These are phyloP conservation scores for Sphyrna mokarran DNA, from an alignment of 2,113 vertebrate species.

Conservation along the genomic window DNA sequence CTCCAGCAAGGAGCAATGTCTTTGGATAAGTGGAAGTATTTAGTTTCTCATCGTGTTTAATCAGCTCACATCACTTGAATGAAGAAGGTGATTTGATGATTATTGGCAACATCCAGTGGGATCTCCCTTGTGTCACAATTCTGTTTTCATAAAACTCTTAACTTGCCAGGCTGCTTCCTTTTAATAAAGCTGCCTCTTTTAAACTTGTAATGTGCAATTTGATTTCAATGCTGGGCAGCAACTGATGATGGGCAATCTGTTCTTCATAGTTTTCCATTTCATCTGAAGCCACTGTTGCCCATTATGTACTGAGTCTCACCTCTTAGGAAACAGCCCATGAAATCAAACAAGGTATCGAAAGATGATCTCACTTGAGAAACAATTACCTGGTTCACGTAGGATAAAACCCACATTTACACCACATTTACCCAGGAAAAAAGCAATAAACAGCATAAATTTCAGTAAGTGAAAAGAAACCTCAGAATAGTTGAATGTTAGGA, in stretches of 20 bases:
- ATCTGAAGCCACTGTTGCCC: too few species aligned
- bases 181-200: background rate
- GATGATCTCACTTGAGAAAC: background rate
- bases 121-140: background rate
- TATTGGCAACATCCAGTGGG: background rate
- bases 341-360: background rate
- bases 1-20: background rate
- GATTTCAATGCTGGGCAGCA: too few species aligned
- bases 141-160: background rate
- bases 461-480: background rate
- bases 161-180: background rate
- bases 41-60: background rate
- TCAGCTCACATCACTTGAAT: background rate
- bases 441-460: background rate
- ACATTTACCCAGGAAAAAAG: background rate
- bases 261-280: too few species aligned
- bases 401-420: background rate
- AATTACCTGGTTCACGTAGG: background rate
- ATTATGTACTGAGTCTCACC: too few species aligned
- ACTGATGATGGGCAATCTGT: too few species aligned
- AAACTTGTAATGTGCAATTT: background rate
- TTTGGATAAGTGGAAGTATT: background rate
- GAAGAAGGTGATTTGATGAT: background rate
- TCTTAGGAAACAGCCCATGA: too few species aligned
- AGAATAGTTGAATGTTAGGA: background rate